Percentiles rank a stretch among this genome's conserved stretches.
phyloP scores from a whole-genome alignment of 1,140 invertebrate genomes.

The Mesaphorura yosii region DNA sequence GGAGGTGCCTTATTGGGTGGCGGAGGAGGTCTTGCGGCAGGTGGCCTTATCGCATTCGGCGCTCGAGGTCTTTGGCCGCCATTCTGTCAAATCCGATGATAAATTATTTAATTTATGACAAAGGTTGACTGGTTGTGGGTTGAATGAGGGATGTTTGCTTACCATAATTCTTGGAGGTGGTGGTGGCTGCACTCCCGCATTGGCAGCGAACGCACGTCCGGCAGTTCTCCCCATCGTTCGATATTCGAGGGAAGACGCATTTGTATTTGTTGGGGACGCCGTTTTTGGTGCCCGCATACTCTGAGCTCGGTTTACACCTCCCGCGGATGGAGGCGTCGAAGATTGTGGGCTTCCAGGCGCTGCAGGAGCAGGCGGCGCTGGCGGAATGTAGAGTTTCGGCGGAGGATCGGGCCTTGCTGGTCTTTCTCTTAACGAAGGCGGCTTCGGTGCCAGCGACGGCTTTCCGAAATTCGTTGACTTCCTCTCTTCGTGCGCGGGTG shows the following conservation, averaged over 20 bases:
- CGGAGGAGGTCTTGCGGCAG: slow-evolving; percentile 20
- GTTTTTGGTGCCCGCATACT: slow-evolving; percentile 28
- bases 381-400: slow-evolving; percentile 30
- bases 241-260: slow-evolving; percentile 18
- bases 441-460: slow-evolving; percentile 43
- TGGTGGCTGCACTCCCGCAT: slow-evolving; percentile 17
- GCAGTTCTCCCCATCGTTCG: slow-evolving; percentile 25
- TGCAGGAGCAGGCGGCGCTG: slow-evolving; percentile 13
- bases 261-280: slow-evolving; percentile 8
- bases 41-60: slow-evolving; percentile 19
- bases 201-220: slow-evolving; percentile 14
- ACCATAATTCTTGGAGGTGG: slow-evolving; percentile 24
- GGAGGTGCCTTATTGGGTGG: slow-evolving; percentile 29
- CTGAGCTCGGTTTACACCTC: slow-evolving; percentile 25
- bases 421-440: slow-evolving; percentile 33
- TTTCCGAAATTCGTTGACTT: slow-evolving; percentile 40
- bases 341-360: not conserved
- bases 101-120: not conserved
- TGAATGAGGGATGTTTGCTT: not conserved
- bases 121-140: not conserved
- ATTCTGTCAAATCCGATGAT: slow-evolving; percentile 16
- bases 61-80: slow-evolving; percentile 9
- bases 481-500: slow-evolving; percentile 14
- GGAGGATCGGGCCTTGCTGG: slow-evolving; percentile 29
- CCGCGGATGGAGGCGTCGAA: slow-evolving; percentile 10